Conservation (phyloP, 2,113 vertebrate genomes). For the Neodontobutis hainanensis region DNA sequence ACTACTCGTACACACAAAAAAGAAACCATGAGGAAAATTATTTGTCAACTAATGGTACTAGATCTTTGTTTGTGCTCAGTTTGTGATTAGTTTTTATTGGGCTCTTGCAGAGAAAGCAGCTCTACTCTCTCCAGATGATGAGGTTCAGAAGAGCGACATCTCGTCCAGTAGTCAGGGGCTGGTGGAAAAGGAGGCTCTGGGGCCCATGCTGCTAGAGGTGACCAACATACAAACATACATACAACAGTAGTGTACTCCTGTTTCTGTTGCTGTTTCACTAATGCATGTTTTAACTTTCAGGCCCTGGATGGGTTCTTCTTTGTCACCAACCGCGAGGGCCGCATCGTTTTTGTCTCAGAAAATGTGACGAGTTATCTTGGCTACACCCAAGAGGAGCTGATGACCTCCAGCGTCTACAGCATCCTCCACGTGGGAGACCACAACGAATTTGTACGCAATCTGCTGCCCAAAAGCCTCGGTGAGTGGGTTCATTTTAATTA, state of each 20-base stretch:
- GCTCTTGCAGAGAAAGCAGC: conserved; percentile 81
- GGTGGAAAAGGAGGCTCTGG: conserved; percentile 91
- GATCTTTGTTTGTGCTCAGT: background rate
- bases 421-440: conserved; percentile 96
- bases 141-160: conserved; percentile 95
- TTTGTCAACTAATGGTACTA: too few species aligned
- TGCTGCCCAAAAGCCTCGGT: conserved; percentile 94
- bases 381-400: conserved; percentile 93
- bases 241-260: background rate
- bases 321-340: conserved; percentile 93
- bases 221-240: background rate
- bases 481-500: conserved; percentile 27
- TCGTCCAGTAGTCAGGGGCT: conserved; percentile 94
- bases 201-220: conserved; percentile 74
- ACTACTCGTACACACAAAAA: too few species aligned
- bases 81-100: conserved; percentile 1
- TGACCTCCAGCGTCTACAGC: conserved; percentile 96
- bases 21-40: too few species aligned
- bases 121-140: conserved; percentile 82
- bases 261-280: background rate
- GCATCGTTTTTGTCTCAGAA: conserved; percentile 93
- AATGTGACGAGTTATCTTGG: conserved; percentile 93
- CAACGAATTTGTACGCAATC: conserved; percentile 91
- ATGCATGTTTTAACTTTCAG: conserved; percentile 60
- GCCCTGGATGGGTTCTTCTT: conserved; percentile 96